Evolutionary conservation across 2,113 vertebrate genomes (phyloP), one percentile per base, ranked within the genome.

Genomic region (Rhinogobius similis): DNA sequence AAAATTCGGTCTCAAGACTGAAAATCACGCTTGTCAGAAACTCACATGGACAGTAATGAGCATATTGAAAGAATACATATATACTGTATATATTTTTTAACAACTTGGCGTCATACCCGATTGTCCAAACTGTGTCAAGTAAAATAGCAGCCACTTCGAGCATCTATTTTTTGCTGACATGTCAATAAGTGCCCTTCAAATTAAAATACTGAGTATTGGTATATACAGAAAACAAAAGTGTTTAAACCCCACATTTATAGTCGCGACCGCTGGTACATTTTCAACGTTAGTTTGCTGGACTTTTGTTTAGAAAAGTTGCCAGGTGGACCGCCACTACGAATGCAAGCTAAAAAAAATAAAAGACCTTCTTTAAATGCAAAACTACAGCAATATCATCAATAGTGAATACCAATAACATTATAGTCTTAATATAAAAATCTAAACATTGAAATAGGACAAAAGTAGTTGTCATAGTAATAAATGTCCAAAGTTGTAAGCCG

Each of bases 371-470:
- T 77, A 82, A 26, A 89, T 63, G 82, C 85, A 89, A 89, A 88
- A 86, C 83, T 89, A 90, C 87, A 86, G 88, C 76, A 87, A 89
- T 83, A 84, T 83, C 81, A 79, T 86, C 73, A 87, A 89, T 86
- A 82, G 78, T 78, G 76, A 83, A 90, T 86, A 90, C 52, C 79
- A 76, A 88, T 76, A 90, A 86, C 75, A 90, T 84, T 81, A 90
- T 82, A 82, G 85, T 81, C 77, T 86, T 75, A 83, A 87, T 79
- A 87, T 29, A 75, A 80, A 72, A 73, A 82, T 89, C 88, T 82
- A 90, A 92, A 91, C 89, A 92, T 70, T 67, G 76, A 90, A 85
- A 85, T 87, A 91, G 87, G 89, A 84, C 58, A 83, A 90, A 88
- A 86, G 62, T 78, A 63, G 38, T 43, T 81, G 72, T 77, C 78